Evolutionary conservation across 2,888 invertebrate species (phyloP).

Genomic region (Habroteleia sp.): DNA sequence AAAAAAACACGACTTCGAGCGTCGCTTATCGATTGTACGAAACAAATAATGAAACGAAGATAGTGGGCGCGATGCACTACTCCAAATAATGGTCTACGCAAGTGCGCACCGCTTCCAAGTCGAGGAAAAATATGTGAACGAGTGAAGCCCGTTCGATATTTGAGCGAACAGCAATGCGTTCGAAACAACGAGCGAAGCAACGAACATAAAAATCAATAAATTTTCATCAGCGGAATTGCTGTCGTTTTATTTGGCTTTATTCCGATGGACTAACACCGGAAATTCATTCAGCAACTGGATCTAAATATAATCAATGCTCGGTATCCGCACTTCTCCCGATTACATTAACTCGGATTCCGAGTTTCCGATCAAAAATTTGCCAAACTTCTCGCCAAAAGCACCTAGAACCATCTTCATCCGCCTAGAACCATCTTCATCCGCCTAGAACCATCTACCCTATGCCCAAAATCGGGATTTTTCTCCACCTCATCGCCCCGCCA

Average conservation of each 20-base stretch:
- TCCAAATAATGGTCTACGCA: constrained; percentile 61
- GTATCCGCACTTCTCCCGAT: neutral
- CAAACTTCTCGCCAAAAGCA: no score
- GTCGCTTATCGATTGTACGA: constrained; percentile 40
- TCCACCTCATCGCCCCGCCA: no score
- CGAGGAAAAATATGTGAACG: constrained; percentile 43
- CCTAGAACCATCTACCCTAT: no score
- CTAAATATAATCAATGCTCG: constrained; percentile 19
- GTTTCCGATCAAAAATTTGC: no score
- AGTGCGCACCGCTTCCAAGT: constrained; percentile 58
- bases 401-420: no score
- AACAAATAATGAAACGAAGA: constrained; percentile 33
- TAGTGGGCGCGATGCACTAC: constrained; percentile 17
- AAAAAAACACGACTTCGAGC: constrained; percentile 31
- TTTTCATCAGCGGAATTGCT: constrained; percentile 41
- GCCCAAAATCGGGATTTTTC: no score
- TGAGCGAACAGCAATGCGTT: constrained; percentile 39
- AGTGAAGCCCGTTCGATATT: constrained; percentile 61
- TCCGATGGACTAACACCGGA: constrained; percentile 6
- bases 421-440: no score
- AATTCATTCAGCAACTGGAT: constrained; percentile 16
- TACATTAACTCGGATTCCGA: no score
- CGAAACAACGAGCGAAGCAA: constrained; percentile 52
- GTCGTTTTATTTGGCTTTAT: constrained; percentile 12
- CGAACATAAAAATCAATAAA: constrained; percentile 55